Evolutionary conservation across 1,140 invertebrate genomes (phyloP).

Genomic region (Lucilia sericata): DNA sequence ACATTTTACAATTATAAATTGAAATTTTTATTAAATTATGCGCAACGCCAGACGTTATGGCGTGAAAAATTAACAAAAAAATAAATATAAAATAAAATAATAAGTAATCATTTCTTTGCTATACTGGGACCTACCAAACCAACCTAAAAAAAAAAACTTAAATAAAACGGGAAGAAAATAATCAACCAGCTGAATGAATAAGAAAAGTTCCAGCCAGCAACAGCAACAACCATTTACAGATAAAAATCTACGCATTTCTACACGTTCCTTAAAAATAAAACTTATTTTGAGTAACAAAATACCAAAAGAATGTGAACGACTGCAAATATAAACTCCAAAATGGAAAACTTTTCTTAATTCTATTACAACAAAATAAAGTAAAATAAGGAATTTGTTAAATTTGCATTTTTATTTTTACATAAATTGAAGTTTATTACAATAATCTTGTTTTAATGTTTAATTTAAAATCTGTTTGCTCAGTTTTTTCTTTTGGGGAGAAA

Average conservation of each 20-base stretch:
- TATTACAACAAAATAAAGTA: background rate
- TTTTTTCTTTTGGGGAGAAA: background rate
- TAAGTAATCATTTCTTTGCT: background rate
- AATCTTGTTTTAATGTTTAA: background rate
- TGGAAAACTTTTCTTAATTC: background rate
- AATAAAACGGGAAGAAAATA: background rate
- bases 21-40: constrained; percentile 40
- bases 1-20: constrained; percentile 21
- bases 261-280: constrained; percentile 22
- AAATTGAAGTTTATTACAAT: background rate
- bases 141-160: background rate
- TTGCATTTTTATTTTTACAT: background rate
- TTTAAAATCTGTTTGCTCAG: background rate
- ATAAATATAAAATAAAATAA: background rate
- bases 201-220: too few relatives aligned
- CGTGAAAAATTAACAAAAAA: constrained; percentile 36
- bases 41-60: constrained; percentile 38
- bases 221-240: background rate
- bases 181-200: too few relatives aligned
- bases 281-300: background rate
- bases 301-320: background rate
- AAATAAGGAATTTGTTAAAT: constrained; percentile 6
- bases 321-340: background rate
- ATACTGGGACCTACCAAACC: background rate
- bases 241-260: constrained; percentile 27